phyloP scores from a whole-genome alignment of 64 coral and sea anemone species.

The Dendrophyllia cribrosa region DNA sequence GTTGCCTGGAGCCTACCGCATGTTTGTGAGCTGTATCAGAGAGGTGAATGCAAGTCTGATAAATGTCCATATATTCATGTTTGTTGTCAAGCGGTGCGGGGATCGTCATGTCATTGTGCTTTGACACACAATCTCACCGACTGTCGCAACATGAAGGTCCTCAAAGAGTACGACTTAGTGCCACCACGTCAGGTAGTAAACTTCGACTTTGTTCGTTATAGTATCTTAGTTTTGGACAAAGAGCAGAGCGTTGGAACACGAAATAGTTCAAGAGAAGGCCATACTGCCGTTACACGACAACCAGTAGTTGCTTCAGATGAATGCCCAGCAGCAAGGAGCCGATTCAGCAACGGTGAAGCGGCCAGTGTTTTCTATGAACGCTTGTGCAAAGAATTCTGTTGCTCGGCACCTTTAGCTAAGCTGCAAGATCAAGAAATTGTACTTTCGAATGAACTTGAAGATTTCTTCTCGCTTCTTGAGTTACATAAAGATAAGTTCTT shows the following conservation, averaged over 20 bases:
- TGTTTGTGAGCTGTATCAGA: slow-evolving; percentile 52
- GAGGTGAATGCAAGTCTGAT: slow-evolving; percentile 1
- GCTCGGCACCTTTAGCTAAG: slow-evolving; percentile 27
- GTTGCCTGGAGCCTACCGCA: slow-evolving; percentile 30
- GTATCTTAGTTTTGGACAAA: background rate
- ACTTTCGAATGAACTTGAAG: slow-evolving; percentile 15
- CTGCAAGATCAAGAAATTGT: slow-evolving; percentile 32
- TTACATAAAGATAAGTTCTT: slow-evolving; percentile 45
- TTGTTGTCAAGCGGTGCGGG: background rate
- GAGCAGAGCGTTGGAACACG: background rate
- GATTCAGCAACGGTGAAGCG: too few relatives aligned
- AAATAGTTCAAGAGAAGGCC: background rate
- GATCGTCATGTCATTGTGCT: background rate
- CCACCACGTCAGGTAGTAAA: background rate
- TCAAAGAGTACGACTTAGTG: slow-evolving; percentile 16
- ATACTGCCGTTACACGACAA: background rate
- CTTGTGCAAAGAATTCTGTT: slow-evolving; percentile 46
- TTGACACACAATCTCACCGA: slow-evolving; percentile 21
- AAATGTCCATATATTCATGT: slow-evolving; percentile 51
- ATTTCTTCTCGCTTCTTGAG: slow-evolving; percentile 35
- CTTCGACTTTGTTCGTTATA: slow-evolving; percentile 7
- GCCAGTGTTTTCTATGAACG: slow-evolving; percentile 38
- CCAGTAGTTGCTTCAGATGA: background rate
- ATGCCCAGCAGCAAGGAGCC: background rate
- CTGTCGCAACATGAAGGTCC: slow-evolving; percentile 11